Evolutionary conservation across 2,888 invertebrate species (phyloP).

Genomic region (Dicyrtoma fusca): DNA sequence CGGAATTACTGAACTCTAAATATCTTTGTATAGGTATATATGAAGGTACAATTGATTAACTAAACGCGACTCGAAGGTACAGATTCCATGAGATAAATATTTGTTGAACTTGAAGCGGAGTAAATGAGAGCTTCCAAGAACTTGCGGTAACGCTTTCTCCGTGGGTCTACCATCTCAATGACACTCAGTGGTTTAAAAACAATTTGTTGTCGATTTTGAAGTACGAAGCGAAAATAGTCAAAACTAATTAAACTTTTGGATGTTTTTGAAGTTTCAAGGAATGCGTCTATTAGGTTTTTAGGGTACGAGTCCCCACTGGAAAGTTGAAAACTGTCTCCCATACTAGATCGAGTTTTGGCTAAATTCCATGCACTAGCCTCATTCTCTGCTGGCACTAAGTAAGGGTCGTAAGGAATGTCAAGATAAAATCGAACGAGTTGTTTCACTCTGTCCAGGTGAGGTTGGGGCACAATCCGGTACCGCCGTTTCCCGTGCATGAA

Average conservation of each 20-base stretch:
- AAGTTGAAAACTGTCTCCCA: conserved; percentile 11
- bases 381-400: conserved; percentile 45
- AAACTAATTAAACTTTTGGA: conserved; percentile 29
- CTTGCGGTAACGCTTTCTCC: conserved; percentile 14
- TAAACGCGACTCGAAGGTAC: too few relatives aligned
- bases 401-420: conserved; percentile 39
- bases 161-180: conserved; percentile 25
- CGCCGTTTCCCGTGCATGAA: conserved; percentile 41
- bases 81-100: too few relatives aligned
- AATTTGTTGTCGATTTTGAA: conserved; percentile 17
- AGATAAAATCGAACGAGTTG: conserved; percentile 34
- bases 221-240: conserved; percentile 36
- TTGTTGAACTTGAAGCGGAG: too few relatives aligned
- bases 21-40: too few relatives aligned
- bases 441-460: conserved; percentile 26
- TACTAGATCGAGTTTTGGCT: neutral
- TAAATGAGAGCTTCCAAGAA: conserved; percentile 16
- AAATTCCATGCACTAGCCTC: conserved; percentile 33
- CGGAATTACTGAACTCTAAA: too few relatives aligned
- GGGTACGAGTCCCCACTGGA: conserved; percentile 44
- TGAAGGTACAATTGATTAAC: too few relatives aligned
- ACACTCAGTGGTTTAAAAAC: neutral
- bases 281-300: conserved; percentile 41
- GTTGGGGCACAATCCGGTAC: conserved; percentile 22
- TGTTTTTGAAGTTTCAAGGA: conserved; percentile 18